phyloP scores from a whole-genome alignment of 2,888 invertebrate genomes.

The Troilus luridus region DNA sequence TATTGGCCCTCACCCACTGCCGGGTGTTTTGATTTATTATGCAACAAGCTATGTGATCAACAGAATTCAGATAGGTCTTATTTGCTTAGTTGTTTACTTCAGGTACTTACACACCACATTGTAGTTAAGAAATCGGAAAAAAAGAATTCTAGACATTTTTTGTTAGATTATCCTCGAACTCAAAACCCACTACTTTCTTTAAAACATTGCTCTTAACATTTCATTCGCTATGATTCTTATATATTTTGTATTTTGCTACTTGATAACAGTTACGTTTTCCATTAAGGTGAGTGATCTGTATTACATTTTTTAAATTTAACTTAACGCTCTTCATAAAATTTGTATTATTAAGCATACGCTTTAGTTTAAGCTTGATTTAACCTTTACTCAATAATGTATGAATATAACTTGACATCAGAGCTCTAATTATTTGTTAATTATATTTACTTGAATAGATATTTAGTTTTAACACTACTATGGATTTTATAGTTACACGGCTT shows the following conservation, averaged over 20 bases:
- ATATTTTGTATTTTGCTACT: slow-evolving; percentile 1
- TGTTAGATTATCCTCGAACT: too few species aligned
- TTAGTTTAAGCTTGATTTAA: not conserved
- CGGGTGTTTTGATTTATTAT: not conserved
- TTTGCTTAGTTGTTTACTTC: not conserved
- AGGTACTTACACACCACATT: too few species aligned
- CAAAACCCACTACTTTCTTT: not conserved
- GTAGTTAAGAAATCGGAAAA: too few species aligned
- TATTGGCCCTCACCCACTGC: not conserved
- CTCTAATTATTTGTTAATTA: too few species aligned
- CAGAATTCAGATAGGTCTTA: not conserved
- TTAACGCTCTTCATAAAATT: not conserved
- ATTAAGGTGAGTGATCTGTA: not conserved
- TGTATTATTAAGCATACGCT: not conserved
- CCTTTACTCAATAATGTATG: not conserved
- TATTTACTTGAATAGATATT: too few species aligned
- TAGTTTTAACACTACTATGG: too few species aligned
- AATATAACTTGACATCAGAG: too few species aligned
- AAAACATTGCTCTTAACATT: not conserved
- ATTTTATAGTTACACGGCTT: too few species aligned
- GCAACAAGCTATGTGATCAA: not conserved
- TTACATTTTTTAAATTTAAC: not conserved
- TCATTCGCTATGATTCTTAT: not conserved
- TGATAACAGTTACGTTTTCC: not conserved
- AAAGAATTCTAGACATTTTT: too few species aligned